Conservation (phyloP, 1,140 invertebrate genomes). For the Pachypeltis micranthus region DNA sequence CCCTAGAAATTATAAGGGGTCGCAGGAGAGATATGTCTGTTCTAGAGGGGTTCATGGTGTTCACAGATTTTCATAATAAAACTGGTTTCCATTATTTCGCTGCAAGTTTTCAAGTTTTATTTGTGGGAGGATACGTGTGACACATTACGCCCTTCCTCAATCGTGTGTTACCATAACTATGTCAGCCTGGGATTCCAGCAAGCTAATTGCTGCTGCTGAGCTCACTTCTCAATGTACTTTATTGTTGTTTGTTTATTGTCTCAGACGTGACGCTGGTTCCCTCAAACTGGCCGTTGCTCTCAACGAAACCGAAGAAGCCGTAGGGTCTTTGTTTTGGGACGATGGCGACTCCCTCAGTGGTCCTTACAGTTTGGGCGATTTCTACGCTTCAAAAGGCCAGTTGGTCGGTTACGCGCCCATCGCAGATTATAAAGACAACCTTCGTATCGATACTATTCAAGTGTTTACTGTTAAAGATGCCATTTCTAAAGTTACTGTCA, state of each 20-base stretch:
- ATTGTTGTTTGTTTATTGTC: conserved; percentile 26
- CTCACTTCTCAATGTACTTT: not conserved
- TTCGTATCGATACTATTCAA: not conserved
- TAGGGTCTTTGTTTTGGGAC: conserved; percentile 41
- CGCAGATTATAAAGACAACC: not conserved
- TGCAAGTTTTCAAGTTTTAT: too few species aligned
- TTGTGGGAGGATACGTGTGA: too few species aligned
- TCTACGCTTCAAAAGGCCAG: not conserved
- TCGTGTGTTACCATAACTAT: not conserved
- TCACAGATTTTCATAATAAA: too few species aligned
- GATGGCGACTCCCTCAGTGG: conserved; percentile 34
- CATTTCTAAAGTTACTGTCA: not conserved
- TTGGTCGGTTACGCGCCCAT: not conserved
- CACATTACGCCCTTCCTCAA: too few species aligned
- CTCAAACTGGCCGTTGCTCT: conserved; percentile 38
- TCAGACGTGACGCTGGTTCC: conserved; percentile 33
- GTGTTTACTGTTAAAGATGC: not conserved
- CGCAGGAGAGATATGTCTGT: too few species aligned
- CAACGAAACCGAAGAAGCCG: conserved; percentile 32
- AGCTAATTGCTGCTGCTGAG: not conserved
- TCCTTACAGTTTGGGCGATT: conserved; percentile 21
- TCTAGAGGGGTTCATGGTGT: too few species aligned
- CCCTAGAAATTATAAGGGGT: too few species aligned
- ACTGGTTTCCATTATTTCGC: too few species aligned
- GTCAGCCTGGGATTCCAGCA: not conserved